Evolutionary conservation across 2,888 invertebrate genomes (phyloP), one percentile per base, ranked within the genome.

Genomic region (Imbricaverruca yamaguchii): DNA sequence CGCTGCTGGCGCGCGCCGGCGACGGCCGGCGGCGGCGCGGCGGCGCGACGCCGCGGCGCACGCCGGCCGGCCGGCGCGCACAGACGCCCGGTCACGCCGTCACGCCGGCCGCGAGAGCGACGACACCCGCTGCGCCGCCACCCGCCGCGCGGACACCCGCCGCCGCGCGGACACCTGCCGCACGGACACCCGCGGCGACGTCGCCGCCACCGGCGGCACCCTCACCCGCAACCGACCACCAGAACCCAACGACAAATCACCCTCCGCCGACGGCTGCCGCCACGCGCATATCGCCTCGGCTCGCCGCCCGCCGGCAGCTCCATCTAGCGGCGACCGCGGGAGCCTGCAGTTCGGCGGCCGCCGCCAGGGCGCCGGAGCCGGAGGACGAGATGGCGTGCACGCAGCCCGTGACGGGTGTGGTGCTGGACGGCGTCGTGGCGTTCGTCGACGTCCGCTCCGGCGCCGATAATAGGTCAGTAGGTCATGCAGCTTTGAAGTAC

Each of bases 381-480:
- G 69, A 69, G 0, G 69, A 25, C 0, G 74, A 74, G 6, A 53
- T 78, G 9, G 23, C 57, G 21, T 57, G 23, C 21, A 78, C 78
- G 0, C 78, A 78, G 57, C 78, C 78, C 2, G 78, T 23, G 11
- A 15, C 78, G 3, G 23, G 12, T 0, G 23, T 78, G 55, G 57
- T 78, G 23, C 78, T 78, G n/a, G 78, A 78, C 23, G 78, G 57
- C 4, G 78, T 78, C 23, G 78, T 78, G 78, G 78, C 78, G 18
- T 57, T 11, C 15, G 78, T 78, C 11, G 78, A 78, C 78, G 78
- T 78, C n/a, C 56, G 78, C 2, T 57, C 57, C 23, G 55, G 55
- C 23, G 78, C 56, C 23, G 78, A 78, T 11, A 78, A 78, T 11
- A 55, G 77, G 77, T 77, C 0, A 77, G 55, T 69, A 23, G 61